Evolutionary conservation across 2,797 vertebrate species (phyloP).

Genomic region (Merluccius polli): DNA sequence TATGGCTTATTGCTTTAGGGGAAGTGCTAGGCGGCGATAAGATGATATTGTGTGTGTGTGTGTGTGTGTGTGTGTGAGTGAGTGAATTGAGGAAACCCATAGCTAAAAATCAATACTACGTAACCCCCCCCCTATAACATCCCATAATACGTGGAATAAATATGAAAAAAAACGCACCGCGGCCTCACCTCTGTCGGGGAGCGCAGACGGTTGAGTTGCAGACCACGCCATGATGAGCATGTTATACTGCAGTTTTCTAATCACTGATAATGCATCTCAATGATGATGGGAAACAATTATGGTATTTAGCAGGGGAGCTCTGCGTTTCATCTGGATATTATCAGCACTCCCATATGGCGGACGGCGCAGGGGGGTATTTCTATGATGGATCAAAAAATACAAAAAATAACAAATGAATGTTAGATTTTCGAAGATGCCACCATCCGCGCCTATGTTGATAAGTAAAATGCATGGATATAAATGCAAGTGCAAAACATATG

Average conservation of each 20-base stretch:
- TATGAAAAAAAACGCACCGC: neutral
- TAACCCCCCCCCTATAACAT: neutral
- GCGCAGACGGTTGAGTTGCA: no score
- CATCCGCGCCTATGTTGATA: neutral
- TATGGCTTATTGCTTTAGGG: conserved; percentile 18
- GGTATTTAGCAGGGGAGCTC: neutral
- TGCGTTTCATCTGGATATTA: neutral
- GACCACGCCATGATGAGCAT: neutral
- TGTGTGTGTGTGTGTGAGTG: neutral
- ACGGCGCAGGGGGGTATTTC: neutral
- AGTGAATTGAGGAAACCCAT: neutral
- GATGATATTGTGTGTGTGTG: neutral
- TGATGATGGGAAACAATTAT: neutral
- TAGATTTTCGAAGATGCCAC: neutral
- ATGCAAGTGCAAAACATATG: no score
- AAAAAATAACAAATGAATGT: neutral
- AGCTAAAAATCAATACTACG: neutral
- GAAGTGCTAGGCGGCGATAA: conserved; percentile 38
- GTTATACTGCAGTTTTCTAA: neutral
- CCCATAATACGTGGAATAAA: neutral
- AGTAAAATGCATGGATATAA: neutral
- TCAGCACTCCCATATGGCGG: neutral
- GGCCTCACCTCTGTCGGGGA: neutral
- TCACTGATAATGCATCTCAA: neutral
- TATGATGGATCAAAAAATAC: neutral